phyloP scores from a whole-genome alignment of 2,113 vertebrate species.

The Percina caprodes region DNA sequence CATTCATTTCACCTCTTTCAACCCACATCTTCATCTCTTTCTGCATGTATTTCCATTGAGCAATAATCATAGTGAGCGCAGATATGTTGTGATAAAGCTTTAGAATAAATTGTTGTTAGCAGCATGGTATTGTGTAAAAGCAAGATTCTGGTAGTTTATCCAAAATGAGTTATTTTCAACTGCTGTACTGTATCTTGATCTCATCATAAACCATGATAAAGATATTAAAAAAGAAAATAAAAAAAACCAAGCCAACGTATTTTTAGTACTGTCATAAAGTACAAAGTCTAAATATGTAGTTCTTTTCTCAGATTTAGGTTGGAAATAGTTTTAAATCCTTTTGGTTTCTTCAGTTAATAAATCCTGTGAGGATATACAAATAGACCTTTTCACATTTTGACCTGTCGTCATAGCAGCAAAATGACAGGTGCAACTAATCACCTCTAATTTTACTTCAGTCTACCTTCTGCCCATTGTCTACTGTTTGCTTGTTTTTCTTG shows the following conservation, averaged over 20 bases:
- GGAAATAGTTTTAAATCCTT: neutral
- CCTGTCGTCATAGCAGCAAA: neutral
- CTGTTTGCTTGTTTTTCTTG: too few relatives aligned
- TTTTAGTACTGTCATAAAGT: neutral
- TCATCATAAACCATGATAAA: neutral
- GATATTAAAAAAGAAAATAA: neutral
- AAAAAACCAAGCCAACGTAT: too few relatives aligned
- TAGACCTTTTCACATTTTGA: neutral
- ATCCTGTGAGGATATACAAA: neutral
- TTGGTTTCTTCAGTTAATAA: neutral
- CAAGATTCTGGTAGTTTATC: neutral
- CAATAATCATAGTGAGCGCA: slow-evolving; percentile 34
- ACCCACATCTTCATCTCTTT: slow-evolving; percentile 37
- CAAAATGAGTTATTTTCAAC: neutral
- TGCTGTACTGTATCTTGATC: neutral
- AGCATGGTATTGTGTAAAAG: slow-evolving; percentile 2
- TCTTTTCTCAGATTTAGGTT: neutral
- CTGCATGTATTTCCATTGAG: slow-evolving; percentile 11
- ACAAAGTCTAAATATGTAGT: neutral
- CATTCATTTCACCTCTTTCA: slow-evolving; percentile 60
- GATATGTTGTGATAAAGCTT: slow-evolving; percentile 25
- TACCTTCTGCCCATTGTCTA: too few relatives aligned
- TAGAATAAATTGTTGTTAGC: neutral
- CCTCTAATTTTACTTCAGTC: too few relatives aligned
- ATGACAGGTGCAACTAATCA: slow-evolving; percentile 15